A percentile compares a stretch with the other conserved stretches of the same genome.
Conservation (phyloP, 2,888 invertebrate genomes). For the Trilocha varians region DNA sequence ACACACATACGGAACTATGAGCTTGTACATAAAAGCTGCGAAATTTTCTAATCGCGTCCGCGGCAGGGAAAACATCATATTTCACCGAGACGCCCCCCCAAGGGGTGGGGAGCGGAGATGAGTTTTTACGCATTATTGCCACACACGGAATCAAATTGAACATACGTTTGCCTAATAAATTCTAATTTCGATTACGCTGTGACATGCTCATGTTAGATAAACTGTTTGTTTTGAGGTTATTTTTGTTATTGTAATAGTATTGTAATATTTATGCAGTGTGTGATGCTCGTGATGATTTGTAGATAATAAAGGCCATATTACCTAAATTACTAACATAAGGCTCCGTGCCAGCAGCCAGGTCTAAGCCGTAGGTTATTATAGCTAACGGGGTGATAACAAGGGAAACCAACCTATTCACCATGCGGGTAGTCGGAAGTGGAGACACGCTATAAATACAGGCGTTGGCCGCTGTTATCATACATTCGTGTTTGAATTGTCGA, state of each 20-base stretch:
- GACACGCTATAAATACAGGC: too few relatives aligned
- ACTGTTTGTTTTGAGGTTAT: not conserved
- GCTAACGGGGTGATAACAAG: too few relatives aligned
- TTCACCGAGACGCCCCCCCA: slow-evolving; percentile 38
- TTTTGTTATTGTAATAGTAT: slow-evolving; percentile 9
- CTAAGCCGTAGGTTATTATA: too few relatives aligned
- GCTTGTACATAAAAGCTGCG: slow-evolving; percentile 28
- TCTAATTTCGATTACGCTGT: slow-evolving; percentile 60
- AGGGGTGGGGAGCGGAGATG: slow-evolving; percentile 53
- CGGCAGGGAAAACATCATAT: slow-evolving; percentile 70
- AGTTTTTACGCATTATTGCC: slow-evolving; percentile 72
- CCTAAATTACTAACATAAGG: too few relatives aligned
- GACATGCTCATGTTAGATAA: slow-evolving; percentile 18
- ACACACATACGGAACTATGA: slow-evolving; percentile 16
- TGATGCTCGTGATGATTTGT: too few relatives aligned
- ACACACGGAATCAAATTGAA: slow-evolving; percentile 61
- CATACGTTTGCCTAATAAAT: slow-evolving; percentile 57
- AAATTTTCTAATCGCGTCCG: slow-evolving; percentile 71
- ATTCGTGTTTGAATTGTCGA: too few relatives aligned
- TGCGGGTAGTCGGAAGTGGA: too few relatives aligned
- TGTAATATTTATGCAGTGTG: too few relatives aligned
- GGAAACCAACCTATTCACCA: too few relatives aligned
- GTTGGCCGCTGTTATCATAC: too few relatives aligned
- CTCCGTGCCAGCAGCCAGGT: too few relatives aligned
- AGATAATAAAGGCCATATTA: too few relatives aligned